These are phyloP conservation scores for Diacarnus erythraeanus DNA, from an alignment of 37 sponge, comb jelly and placozoan species.

Conservation along the genomic window DNA sequence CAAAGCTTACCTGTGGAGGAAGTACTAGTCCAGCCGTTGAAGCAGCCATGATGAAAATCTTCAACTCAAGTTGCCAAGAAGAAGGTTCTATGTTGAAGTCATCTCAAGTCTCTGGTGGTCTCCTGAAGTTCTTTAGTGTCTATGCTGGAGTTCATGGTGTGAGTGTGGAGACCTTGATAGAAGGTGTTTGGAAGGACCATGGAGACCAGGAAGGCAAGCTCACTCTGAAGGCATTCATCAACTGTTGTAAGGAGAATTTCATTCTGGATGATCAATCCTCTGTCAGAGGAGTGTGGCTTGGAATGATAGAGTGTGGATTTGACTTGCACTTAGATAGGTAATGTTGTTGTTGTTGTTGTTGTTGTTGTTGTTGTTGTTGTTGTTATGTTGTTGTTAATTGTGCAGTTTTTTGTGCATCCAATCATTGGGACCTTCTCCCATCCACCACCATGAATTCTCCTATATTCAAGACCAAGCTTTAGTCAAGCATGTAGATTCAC, in stretches of 20 bases:
- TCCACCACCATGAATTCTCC: background rate
- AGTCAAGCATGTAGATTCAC: constrained; percentile 65
- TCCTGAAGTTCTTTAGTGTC: constrained; percentile 32
- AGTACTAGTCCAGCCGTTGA: background rate
- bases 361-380: background rate
- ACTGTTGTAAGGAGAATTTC: constrained; percentile 8
- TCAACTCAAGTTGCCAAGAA: constrained; percentile 14
- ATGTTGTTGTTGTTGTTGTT: background rate
- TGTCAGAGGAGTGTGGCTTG: constrained; percentile 58
- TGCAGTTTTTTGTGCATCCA: background rate
- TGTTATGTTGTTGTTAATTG: too few species aligned
- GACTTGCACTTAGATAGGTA: constrained; percentile 81
- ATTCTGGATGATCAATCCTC: constrained; percentile 25
- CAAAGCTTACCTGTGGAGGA: constrained; percentile 10
- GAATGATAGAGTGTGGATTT: constrained; percentile 72
- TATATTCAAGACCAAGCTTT: constrained; percentile 67
- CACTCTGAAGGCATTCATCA: background rate
- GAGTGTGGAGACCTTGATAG: constrained; percentile 4
- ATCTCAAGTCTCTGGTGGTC: background rate
- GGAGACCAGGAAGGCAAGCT: constrained; percentile 8
- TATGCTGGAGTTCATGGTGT: background rate
- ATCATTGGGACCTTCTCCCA: too few species aligned
- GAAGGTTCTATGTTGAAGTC: too few species aligned
- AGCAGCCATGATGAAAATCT: constrained; percentile 12
- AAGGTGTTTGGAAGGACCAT: constrained; percentile 23